Percentiles rank a stretch among this genome's conserved stretches.
These are phyloP conservation scores for Amiota communis DNA, from an alignment of 2,888 invertebrate species.

Conservation along the genomic window DNA sequence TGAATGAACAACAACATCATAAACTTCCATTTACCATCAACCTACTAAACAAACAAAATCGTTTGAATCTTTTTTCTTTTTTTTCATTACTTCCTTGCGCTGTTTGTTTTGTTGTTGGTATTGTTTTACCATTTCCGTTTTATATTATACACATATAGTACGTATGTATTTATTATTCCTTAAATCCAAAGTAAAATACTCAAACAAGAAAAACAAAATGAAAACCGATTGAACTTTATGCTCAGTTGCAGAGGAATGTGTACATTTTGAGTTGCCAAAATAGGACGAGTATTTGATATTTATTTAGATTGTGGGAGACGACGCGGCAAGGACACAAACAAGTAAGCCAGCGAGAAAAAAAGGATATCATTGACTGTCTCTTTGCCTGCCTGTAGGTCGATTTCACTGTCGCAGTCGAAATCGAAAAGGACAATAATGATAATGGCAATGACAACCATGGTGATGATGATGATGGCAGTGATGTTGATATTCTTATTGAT, in stretches of 20 bases:
- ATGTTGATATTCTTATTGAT: background rate
- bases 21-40: no score
- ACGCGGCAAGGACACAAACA: slow-evolving; percentile 12
- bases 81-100: no score
- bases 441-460: background rate
- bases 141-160: no score
- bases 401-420: background rate
- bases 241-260: background rate
- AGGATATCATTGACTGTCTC: background rate
- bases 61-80: no score
- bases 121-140: no score
- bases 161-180: no score
- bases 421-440: slow-evolving; percentile 10
- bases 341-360: background rate
- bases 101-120: no score
- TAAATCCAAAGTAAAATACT: background rate
- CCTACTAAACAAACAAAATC: no score
- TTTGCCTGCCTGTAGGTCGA: background rate
- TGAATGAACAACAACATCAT: no score
- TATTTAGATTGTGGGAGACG: background rate
- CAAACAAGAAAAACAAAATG: background rate
- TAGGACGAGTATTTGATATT: background rate
- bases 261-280: slow-evolving; percentile 22
- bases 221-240: slow-evolving; percentile 11
- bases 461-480: background rate